Evolutionary conservation across 2,888 invertebrate species (phyloP).

Genomic region (Mesodorylaimus sp.): DNA sequence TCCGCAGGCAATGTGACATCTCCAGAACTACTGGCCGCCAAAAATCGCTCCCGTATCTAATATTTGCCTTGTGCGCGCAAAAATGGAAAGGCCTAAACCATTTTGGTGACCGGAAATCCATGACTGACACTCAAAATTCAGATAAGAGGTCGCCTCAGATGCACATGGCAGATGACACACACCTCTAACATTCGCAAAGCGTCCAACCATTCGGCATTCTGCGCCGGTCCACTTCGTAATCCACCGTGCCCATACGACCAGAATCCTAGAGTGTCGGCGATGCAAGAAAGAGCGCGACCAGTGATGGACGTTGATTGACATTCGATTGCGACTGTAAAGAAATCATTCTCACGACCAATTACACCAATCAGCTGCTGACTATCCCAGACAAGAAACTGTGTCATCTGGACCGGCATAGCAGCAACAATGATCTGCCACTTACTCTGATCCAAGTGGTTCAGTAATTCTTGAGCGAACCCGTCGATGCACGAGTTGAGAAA

Average conservation of each 20-base stretch:
- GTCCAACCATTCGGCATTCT: constrained; percentile 32
- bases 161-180: constrained; percentile 7
- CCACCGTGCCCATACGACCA: constrained; percentile 35
- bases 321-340: constrained; percentile 5
- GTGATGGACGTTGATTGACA: not conserved
- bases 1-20: no score
- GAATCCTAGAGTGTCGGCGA: constrained; percentile 35
- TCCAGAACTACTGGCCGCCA: no score
- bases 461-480: constrained; percentile 1
- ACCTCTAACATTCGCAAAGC: constrained; percentile 34
- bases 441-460: constrained; percentile 8
- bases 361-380: no score
- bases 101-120: no score
- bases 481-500: constrained; percentile 3
- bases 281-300: constrained; percentile 29
- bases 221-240: constrained; percentile 38
- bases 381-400: not conserved
- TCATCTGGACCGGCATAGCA: not conserved
- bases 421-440: not conserved
- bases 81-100: no score
- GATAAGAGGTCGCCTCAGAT: no score
- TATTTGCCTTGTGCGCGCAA: no score
- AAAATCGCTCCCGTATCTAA: no score
- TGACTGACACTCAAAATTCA: no score
- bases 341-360: no score